phyloP scores from a whole-genome alignment of 1,140 invertebrate species.

The Linepithema humile region DNA sequence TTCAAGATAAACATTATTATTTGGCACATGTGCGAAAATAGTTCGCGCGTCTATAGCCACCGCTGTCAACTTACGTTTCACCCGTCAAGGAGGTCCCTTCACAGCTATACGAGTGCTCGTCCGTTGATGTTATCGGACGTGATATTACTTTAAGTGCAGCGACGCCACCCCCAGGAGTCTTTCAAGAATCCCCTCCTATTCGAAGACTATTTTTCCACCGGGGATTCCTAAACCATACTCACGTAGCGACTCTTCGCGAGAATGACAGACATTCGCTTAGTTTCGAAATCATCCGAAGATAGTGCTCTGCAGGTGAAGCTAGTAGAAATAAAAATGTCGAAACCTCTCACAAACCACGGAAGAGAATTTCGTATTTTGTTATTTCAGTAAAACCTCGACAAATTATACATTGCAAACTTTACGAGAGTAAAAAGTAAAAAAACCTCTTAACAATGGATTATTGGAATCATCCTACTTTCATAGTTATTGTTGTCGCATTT shows the following conservation, averaged over 20 bases:
- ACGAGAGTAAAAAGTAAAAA: not conserved
- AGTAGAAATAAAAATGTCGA: not conserved
- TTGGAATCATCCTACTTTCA: not conserved
- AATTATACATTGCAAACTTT: not conserved
- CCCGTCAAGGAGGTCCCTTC: conserved; percentile 2
- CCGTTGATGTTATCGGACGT: conserved; percentile 21
- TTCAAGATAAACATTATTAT: not conserved
- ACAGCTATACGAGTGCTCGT: not conserved
- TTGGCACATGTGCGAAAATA: conserved; percentile 13
- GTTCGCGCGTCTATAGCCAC: not conserved
- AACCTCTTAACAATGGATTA: too few species aligned
- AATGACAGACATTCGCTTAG: not conserved
- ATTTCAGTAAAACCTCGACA: not conserved
- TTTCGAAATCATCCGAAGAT: not conserved
- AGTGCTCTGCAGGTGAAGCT: not conserved
- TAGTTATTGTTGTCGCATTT: not conserved
- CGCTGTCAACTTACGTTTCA: conserved; percentile 25
- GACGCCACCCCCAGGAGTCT: not conserved
- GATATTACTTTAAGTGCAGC: conserved; percentile 44
- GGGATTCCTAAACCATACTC: not conserved
- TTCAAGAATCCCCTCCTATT: not conserved
- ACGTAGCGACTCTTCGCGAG: not conserved
- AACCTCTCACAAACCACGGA: not conserved
- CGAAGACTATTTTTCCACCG: not conserved
- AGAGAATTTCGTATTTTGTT: not conserved